These are phyloP conservation scores for Pampus argenteus DNA, from an alignment of 2,797 vertebrate genomes.

Conservation along the genomic window DNA sequence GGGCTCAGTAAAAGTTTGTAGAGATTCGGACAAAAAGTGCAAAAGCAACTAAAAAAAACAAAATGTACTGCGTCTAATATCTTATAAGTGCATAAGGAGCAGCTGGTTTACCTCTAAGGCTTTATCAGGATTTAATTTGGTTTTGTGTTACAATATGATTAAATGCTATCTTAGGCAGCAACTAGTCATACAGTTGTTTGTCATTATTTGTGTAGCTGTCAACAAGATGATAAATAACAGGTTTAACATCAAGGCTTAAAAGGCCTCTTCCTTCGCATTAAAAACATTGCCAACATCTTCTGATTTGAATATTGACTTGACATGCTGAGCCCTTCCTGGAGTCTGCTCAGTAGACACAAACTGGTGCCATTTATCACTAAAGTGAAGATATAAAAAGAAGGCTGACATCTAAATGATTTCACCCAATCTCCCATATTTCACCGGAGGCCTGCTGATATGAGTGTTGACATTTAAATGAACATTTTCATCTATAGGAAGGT, in stretches of 20 bases:
- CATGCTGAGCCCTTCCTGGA: slow-evolving; percentile 52
- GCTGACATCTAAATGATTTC: slow-evolving; percentile 71
- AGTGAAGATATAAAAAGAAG: slow-evolving; percentile 54
- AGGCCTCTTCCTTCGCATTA: not conserved
- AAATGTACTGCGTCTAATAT: not conserved
- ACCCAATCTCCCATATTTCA: slow-evolving; percentile 69
- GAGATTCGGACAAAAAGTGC: slow-evolving; percentile 34
- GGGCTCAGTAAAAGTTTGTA: slow-evolving; percentile 61
- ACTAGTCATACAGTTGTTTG: not conserved
- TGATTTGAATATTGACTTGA: slow-evolving; percentile 61
- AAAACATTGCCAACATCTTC: slow-evolving; percentile 21
- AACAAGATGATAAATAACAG: slow-evolving; percentile 7
- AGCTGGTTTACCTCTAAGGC: not conserved
- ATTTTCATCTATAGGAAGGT: slow-evolving; percentile 67
- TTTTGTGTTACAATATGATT: not conserved
- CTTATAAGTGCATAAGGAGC: not conserved
- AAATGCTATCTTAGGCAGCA: no score
- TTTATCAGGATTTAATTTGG: no score
- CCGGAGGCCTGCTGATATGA: slow-evolving; percentile 59
- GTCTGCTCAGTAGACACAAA: slow-evolving; percentile 57
- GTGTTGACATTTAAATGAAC: slow-evolving; percentile 81
- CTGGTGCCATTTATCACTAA: slow-evolving; percentile 66
- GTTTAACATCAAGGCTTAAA: slow-evolving; percentile 27
- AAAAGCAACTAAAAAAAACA: slow-evolving; percentile 15
- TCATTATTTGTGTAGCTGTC: not conserved